These are phyloP conservation scores for Venusia cambrica DNA, from an alignment of 2,888 invertebrate genomes.

Conservation along the genomic window DNA sequence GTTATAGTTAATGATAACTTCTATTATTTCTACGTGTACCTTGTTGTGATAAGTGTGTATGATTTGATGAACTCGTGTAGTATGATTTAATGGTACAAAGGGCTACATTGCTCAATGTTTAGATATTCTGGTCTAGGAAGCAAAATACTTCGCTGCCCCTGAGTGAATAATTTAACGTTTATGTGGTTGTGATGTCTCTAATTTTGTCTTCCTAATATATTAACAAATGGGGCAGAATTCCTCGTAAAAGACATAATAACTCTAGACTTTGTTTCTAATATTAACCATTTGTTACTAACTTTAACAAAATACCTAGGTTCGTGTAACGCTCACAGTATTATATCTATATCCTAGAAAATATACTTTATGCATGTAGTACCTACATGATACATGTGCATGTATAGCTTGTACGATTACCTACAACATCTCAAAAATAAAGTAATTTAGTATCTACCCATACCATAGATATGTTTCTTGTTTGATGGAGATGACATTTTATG, in stretches of 20 bases:
- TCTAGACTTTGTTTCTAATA: constrained; percentile 37
- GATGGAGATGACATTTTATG: no score
- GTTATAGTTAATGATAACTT: constrained; percentile 9
- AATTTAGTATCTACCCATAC: no score
- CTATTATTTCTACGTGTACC: constrained; percentile 53
- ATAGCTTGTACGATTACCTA: no score
- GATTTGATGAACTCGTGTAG: constrained; percentile 54
- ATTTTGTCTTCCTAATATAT: constrained; percentile 67
- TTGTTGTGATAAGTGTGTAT: constrained; percentile 74
- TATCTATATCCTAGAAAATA: no score
- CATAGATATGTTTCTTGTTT: no score
- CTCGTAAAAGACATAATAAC: constrained; percentile 75
- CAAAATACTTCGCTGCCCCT: constrained; percentile 42
- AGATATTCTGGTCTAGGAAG: constrained; percentile 30
- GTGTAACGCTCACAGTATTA: constrained; percentile 47
- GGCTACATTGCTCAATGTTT: constrained; percentile 66
- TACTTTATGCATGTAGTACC: no score
- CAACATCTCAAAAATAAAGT: no score
- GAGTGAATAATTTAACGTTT: constrained; percentile 49
- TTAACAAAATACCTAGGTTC: constrained; percentile 36
- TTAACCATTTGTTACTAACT: constrained; percentile 47
- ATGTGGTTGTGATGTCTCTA: constrained; percentile 71
- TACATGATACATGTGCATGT: no score
- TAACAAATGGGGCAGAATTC: constrained; percentile 70
- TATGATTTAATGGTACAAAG: constrained; percentile 60